phyloP scores from a whole-genome alignment of 2,888 invertebrate genomes.

The Melanophora roralis region DNA sequence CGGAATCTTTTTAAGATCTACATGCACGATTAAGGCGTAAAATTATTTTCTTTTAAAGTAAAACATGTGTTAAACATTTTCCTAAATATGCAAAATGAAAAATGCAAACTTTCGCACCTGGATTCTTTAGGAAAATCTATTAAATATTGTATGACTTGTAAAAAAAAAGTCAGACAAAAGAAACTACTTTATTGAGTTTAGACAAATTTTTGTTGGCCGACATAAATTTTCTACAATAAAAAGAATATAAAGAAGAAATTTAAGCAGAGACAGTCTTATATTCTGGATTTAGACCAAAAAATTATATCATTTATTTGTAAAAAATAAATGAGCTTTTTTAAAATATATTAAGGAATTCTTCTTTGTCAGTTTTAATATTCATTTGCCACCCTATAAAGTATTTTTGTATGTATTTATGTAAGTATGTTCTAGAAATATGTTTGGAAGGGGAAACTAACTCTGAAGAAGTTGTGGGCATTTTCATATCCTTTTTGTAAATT shows the following conservation, averaged over 20 bases:
- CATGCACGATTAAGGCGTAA: not conserved
- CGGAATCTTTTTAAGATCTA: constrained; percentile 49
- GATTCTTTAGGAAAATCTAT: constrained; percentile 24
- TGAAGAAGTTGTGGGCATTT: no score
- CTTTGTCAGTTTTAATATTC: not conserved
- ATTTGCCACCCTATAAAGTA: no score
- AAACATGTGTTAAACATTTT: constrained; percentile 47
- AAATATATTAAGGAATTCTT: not conserved
- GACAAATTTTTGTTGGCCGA: constrained; percentile 27
- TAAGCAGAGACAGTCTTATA: no score
- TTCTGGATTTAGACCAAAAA: no score
- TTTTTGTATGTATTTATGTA: no score
- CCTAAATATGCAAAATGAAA: constrained; percentile 8
- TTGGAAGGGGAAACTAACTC: no score
- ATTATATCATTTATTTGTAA: no score
- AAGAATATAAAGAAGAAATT: not conserved
- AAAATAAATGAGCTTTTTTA: not conserved
- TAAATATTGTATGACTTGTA: constrained; percentile 9
- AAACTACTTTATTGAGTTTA: constrained; percentile 44
- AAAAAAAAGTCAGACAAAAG: constrained; percentile 37
- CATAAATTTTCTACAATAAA: constrained; percentile 22
- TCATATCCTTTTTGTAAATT: no score
- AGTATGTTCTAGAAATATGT: no score
- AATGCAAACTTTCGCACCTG: constrained; percentile 44
- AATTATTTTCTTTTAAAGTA: constrained; percentile 16